Evolutionary conservation across 2,113 vertebrate genomes (phyloP).

Genomic region (Myiozetetes cayanensis): DNA sequence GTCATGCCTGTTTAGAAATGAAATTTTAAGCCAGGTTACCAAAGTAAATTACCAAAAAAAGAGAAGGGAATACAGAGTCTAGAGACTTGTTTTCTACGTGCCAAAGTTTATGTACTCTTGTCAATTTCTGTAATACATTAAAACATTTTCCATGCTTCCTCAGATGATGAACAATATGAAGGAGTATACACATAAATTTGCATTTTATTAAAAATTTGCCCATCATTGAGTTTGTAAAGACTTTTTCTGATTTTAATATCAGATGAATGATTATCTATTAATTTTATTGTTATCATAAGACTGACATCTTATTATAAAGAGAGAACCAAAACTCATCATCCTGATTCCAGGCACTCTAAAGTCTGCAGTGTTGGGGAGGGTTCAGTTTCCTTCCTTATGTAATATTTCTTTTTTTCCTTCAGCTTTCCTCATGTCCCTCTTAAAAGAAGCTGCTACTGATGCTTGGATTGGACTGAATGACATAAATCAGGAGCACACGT

Average conservation of each 20-base stretch:
- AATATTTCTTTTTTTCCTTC: background rate
- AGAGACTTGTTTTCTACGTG: background rate
- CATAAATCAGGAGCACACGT: conserved; percentile 83
- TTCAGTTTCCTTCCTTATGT: background rate
- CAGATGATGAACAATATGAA: background rate
- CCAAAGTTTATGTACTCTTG: background rate
- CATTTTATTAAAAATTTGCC: background rate
- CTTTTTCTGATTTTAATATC: background rate
- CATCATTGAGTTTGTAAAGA: background rate
- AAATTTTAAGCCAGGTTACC: background rate
- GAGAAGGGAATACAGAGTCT: background rate
- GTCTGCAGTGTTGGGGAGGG: background rate
- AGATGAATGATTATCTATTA: background rate
- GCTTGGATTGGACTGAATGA: conserved; percentile 92
- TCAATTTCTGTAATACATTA: background rate
- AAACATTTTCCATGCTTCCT: background rate
- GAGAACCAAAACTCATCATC: background rate
- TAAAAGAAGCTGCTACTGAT: conserved; percentile 71
- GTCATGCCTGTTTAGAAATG: background rate
- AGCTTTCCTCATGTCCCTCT: conserved; percentile 87
- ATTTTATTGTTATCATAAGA: background rate
- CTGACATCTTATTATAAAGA: background rate
- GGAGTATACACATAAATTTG: background rate
- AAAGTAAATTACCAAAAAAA: background rate
- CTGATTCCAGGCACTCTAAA: background rate